Conservation (phyloP, 2,797 vertebrate genomes). For the Enteromius fasciolatus region DNA sequence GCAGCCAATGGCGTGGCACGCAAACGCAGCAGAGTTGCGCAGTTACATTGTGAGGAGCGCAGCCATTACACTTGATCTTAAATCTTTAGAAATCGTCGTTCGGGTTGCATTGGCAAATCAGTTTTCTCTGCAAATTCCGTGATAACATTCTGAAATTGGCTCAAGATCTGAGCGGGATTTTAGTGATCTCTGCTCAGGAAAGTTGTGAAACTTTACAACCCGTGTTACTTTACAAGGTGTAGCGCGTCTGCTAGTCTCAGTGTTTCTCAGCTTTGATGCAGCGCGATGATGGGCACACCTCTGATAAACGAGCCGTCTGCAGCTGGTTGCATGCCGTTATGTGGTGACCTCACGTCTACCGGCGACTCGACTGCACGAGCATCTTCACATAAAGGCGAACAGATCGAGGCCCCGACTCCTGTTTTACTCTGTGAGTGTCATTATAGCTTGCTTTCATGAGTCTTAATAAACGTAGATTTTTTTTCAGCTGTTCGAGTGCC, state of each 20-base stretch:
- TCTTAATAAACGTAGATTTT: background rate
- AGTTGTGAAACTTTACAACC: constrained; percentile 33
- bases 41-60: constrained; percentile 71
- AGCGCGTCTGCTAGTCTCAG: constrained; percentile 1
- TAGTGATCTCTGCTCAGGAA: background rate
- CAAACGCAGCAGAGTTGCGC: constrained; percentile 81
- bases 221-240: background rate
- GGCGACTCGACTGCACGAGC: constrained; percentile 45
- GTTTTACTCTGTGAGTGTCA: constrained; percentile 57
- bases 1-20: constrained; percentile 69
- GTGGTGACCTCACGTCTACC: constrained; percentile 42
- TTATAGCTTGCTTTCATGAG: background rate
- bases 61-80: constrained; percentile 71
- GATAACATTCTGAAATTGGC: background rate
- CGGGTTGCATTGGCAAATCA: background rate
- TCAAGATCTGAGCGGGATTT: background rate
- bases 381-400: constrained; percentile 20
- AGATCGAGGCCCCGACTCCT: constrained; percentile 39
- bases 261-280: background rate
- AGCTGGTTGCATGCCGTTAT: constrained; percentile 24
- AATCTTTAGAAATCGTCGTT: constrained; percentile 9
- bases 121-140: background rate
- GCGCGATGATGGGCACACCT: constrained; percentile 46
- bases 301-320: constrained; percentile 47
- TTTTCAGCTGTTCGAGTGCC: background rate